Base-by-base conservation (phyloP, 1,140 invertebrate species). In the Stenopsyche tienmushanensis region DNA sequence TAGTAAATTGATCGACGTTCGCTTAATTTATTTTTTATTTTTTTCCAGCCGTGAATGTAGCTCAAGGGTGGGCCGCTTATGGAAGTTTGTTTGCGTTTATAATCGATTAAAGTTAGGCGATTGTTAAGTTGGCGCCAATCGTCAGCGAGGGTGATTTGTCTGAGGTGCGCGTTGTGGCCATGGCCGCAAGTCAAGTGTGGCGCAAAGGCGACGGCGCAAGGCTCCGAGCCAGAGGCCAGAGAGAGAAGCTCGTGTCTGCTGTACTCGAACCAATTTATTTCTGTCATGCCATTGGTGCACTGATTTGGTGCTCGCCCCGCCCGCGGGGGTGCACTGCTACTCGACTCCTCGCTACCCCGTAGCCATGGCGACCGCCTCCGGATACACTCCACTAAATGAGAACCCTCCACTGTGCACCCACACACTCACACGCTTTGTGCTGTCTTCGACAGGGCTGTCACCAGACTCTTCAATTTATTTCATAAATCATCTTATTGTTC, bases 241-340 rank as follows among this genome's bases (percentile, higher is more conserved):
- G 34, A 66, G 66, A 77, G 29, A 34, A 5, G 57, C 69, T 71
- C 73, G 69, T 74, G 76, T 77, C 77, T 74, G 75, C 15, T 70
- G 71, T 73, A 76, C 42, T 47, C 18, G 62, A 50, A 80, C 75
- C 79, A 81, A 81, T 81, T 81, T 81, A 81, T 81, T 80, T 82
- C 80, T 82, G 82, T 81, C 82, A 79, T 78, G 77, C 79, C 71
- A 81, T 81, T 81, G 79, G 78, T 66, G 76, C 79, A 76, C 77
- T 79, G 79, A 81, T 81, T 81, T 71, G 75, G 75, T 73, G 77
- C 71, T 74, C 72, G 78, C 78, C 79, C 80, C 79, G 80, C 81
- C 81, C 79, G 78, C 77, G 73, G 72, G 72, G 67, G 63, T 64
- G 76, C 76, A 78, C 77, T 77, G 84, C 80, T 74, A 83, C 76